Percentiles rank a stretch among this genome's conserved stretches.
Conservation (phyloP, 2,113 vertebrate genomes). For the Plestiodon gilberti region DNA sequence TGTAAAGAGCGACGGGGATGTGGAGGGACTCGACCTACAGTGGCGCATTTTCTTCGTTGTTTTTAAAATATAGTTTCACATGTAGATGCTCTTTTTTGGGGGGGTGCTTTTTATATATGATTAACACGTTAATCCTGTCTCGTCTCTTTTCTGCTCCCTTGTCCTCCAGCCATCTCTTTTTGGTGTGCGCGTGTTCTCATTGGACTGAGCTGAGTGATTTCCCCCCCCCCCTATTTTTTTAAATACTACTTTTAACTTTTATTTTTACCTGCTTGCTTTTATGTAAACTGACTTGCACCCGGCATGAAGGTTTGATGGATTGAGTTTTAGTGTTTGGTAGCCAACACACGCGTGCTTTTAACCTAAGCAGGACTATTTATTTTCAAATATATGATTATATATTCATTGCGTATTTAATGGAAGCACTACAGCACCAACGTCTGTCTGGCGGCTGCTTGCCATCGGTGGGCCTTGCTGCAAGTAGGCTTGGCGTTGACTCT, state of each 20-base stretch:
- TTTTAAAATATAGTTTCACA: background rate
- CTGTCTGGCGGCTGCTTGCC: conserved; percentile 19
- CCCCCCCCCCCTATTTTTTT: background rate
- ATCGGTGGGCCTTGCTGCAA: conserved; percentile 9
- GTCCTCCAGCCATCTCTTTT: background rate
- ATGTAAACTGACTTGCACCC: conserved; percentile 10
- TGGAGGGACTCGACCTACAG: too few relatives aligned
- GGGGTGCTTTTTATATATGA: background rate
- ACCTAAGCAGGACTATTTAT: conserved; percentile 53
- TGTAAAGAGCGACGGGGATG: too few relatives aligned
- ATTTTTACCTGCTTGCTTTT: too few relatives aligned
- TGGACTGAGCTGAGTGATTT: background rate
- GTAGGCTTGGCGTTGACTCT: background rate
- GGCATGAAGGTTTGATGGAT: conserved; percentile 46
- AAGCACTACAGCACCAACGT: background rate
- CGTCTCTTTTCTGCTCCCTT: background rate
- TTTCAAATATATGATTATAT: conserved; percentile 9
- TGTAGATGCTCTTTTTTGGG: too few relatives aligned
- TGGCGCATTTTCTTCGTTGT: too few relatives aligned
- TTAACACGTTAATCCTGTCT: background rate
- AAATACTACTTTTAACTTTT: background rate
- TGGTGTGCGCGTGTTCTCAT: background rate
- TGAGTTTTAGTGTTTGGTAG: conserved; percentile 32
- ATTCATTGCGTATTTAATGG: conserved; percentile 24
- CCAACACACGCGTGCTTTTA: conserved; percentile 39